These are phyloP conservation scores for Rynchops niger DNA, from an alignment of 2,113 vertebrate genomes.

Conservation along the genomic window DNA sequence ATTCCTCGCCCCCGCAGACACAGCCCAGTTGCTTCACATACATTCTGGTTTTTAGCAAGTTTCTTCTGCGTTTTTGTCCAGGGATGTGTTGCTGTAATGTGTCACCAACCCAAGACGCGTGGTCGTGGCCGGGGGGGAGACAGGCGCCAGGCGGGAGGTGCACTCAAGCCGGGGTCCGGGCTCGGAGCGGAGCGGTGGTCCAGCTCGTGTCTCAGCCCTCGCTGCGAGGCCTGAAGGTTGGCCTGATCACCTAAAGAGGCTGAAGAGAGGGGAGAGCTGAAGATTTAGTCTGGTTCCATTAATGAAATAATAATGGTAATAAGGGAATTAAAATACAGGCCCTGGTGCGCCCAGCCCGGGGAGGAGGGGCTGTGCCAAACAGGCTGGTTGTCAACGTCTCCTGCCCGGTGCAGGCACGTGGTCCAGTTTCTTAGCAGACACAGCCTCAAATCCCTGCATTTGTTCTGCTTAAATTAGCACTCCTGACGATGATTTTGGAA, in stretches of 20 bases:
- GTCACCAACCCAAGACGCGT: neutral
- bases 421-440: neutral
- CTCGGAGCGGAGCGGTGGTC: neutral
- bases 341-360: neutral
- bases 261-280: neutral
- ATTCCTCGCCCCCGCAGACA: fast-evolving
- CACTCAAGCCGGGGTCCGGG: fast-evolving
- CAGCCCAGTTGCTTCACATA: neutral
- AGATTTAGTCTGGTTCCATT: neutral
- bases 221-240: neutral
- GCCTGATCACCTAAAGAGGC: neutral
- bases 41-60: neutral
- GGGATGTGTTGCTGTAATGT: neutral
- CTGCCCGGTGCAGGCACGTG: neutral
- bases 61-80: neutral
- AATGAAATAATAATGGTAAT: neutral
- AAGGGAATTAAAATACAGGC: neutral
- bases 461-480: neutral
- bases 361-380: neutral
- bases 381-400: neutral
- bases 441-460: neutral
- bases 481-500: neutral
- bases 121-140: neutral
- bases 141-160: neutral
- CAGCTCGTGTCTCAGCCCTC: neutral